These are phyloP conservation scores for Hippocampus mohnikei DNA, from an alignment of 2,113 vertebrate species.

Conservation along the genomic window DNA sequence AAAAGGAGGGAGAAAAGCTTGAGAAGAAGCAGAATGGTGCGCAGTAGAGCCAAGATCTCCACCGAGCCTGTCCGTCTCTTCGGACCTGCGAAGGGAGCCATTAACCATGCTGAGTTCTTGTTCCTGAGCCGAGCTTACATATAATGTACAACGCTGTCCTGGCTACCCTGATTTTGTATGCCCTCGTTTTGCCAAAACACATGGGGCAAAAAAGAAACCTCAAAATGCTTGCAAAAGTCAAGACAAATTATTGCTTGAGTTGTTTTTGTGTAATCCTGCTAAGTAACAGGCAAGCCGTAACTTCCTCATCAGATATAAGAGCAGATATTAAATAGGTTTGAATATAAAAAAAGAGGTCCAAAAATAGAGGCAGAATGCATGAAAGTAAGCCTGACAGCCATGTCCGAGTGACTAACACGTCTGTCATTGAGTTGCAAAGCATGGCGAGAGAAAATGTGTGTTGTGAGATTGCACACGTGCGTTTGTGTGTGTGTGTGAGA, in stretches of 20 bases:
- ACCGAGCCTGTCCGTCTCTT: not conserved
- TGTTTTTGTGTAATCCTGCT: not conserved
- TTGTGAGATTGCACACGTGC: slow-evolving; percentile 14
- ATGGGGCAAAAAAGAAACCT: not conserved
- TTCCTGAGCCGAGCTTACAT: not conserved
- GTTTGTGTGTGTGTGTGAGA: slow-evolving; percentile 40
- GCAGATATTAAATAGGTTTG: not conserved
- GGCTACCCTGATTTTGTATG: not conserved
- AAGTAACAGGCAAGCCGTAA: not conserved
- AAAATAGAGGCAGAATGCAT: slow-evolving; percentile 9
- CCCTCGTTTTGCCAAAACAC: not conserved
- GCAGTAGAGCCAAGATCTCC: slow-evolving; percentile 8
- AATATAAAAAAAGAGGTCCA: not conserved
- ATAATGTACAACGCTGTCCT: not conserved
- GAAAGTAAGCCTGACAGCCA: slow-evolving; percentile 47
- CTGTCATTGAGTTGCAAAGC: slow-evolving; percentile 43
- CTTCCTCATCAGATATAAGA: not conserved
- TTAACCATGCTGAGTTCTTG: not conserved
- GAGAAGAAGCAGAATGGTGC: slow-evolving; percentile 2
- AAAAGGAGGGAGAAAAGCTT: slow-evolving; percentile 3
- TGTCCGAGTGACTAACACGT: slow-evolving; percentile 47
- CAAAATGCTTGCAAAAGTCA: not conserved
- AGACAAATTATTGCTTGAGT: not conserved
- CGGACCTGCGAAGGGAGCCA: not conserved
- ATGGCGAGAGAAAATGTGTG: slow-evolving; percentile 26